These are phyloP conservation scores for Galeopterus variegatus DNA, from an alignment of 2,113 vertebrate species.

Conservation along the genomic window DNA sequence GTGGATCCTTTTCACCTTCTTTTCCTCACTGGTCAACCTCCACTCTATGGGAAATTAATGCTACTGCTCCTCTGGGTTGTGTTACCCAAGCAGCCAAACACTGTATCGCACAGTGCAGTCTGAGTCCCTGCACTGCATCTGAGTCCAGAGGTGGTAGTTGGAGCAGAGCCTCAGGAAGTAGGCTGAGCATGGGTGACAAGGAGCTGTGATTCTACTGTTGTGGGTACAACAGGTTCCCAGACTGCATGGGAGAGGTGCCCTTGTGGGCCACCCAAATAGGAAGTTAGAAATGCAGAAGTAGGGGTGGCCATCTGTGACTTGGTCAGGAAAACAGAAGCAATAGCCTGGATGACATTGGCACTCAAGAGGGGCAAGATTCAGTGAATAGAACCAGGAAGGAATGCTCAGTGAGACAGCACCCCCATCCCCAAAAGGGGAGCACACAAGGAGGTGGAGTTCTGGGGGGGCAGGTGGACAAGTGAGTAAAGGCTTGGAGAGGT, in stretches of 20 bases:
- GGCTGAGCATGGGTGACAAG: neutral
- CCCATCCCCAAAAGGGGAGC: neutral
- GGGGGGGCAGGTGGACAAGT: neutral
- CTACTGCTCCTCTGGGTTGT: neutral
- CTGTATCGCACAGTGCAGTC: accelerated
- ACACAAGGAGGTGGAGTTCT: neutral
- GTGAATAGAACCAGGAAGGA: neutral
- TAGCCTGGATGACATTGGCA: neutral
- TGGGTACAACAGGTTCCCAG: neutral
- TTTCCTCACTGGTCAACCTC: neutral
- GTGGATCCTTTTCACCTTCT: neutral
- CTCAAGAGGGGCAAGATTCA: neutral
- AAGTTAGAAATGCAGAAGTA: neutral
- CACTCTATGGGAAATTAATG: neutral
- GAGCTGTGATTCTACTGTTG: too few species aligned
- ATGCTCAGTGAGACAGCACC: neutral
- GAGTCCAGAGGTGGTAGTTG: too few species aligned
- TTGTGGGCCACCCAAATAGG: accelerated
- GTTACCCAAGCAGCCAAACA: neutral
- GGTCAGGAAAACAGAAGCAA: neutral
- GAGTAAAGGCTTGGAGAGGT: neutral
- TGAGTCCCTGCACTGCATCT: too few species aligned
- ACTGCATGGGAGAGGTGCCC: neutral
- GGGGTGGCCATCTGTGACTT: neutral
- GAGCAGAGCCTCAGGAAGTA: accelerated